Evolutionary conservation across 2,797 vertebrate genomes (phyloP), one percentile per base, ranked within the genome.

Genomic region (Adrianichthys oophorus): DNA sequence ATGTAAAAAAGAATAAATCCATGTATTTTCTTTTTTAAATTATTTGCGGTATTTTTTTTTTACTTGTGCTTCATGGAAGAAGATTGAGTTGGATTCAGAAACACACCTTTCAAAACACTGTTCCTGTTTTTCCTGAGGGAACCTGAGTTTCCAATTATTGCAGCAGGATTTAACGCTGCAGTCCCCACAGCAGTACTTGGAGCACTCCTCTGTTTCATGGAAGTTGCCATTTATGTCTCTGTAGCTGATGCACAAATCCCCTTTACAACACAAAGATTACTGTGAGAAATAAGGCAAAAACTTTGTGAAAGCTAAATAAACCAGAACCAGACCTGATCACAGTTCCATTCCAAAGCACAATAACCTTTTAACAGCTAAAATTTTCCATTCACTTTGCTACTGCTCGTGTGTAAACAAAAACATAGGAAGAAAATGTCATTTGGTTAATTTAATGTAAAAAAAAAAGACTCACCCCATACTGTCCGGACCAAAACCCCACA

Each of bases 381-480:
- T 10, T 3, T 37, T 37, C 13, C 10, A 32, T 64, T 68, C 7
- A 16, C 13, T 48, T 51, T 41, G 23, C 15, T 5, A 37, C 37
- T 3, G 15, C 8, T 10, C 1, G 10, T 17, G 46, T 32, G 5
- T 19, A 15, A 45, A 4, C 1, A 12, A 54, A 16, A 15, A 52
- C 26, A 54, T 14, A 32, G n/a, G 18, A 17, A n/a, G 23, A 24
- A 18, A 41, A 3, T 12, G 29, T 32, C 29, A 2, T 42, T 16
- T 52, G 13, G 3, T 37, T 15, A 55, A 3, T 43, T 32, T 24
- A 41, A 54, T 14, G 0, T 0, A 18, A 6, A 13, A 19, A 67
- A 51, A 48, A 17, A 24, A 62, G 62, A 85, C 83, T 85, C 43
- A 84, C 80, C 79, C 29, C 41, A 60, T n/a, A 51, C 55, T 6